A percentile compares a stretch with the other conserved stretches of the same genome.
Conservation (phyloP, 2,113 vertebrate genomes). For the Peromyscus polionotus region DNA sequence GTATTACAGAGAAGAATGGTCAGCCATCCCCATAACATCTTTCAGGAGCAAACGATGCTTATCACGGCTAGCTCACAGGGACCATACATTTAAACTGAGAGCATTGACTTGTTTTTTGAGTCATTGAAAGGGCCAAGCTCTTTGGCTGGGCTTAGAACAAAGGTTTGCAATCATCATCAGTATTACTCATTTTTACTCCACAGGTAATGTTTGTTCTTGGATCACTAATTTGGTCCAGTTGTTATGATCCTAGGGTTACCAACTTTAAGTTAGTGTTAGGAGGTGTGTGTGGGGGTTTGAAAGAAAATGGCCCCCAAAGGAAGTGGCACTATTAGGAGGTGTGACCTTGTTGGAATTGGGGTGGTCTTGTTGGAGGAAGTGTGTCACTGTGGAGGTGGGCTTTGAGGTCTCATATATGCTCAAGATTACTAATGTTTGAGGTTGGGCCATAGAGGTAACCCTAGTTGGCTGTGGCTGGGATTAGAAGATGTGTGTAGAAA, state of each 20-base stretch:
- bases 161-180: neutral
- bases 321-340: neutral
- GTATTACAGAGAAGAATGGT: rapidly evolving
- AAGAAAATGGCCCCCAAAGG: neutral
- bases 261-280: neutral
- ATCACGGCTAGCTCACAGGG: neutral
- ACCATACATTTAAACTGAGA: neutral
- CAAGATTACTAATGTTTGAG: neutral
- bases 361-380: neutral
- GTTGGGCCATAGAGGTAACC: neutral
- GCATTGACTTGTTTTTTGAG: neutral
- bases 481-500: neutral
- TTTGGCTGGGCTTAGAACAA: neutral
- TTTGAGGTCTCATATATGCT: neutral
- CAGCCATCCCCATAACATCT: rapidly evolving
- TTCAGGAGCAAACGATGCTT: neutral
- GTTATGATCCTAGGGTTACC: neutral
- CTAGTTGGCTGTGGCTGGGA: too few relatives aligned
- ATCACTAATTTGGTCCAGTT: neutral
- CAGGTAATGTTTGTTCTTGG: neutral
- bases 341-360: neutral
- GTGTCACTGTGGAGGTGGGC: neutral
- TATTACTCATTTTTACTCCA: neutral
- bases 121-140: neutral
- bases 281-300: neutral